Percentiles rank a stretch among this genome's conserved stretches.
phyloP scores from a whole-genome alignment of 1,140 invertebrate genomes.

The Heliconius himera region DNA sequence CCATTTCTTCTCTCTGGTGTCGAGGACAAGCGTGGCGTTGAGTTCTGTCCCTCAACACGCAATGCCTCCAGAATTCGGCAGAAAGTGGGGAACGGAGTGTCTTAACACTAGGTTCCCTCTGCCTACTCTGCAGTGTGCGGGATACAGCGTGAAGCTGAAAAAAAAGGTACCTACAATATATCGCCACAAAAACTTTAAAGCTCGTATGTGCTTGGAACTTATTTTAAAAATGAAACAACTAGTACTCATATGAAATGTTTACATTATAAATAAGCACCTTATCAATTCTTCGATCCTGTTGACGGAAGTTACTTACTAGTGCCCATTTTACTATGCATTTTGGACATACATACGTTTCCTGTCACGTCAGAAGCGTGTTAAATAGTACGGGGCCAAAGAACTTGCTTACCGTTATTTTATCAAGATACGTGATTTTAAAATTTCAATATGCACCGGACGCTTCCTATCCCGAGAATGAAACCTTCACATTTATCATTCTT shows the following conservation, averaged over 20 bases:
- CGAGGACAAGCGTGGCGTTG: too few species aligned
- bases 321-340: conserved; percentile 45
- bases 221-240: neutral
- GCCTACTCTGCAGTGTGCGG: too few species aligned
- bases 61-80: too few species aligned
- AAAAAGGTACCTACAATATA: too few species aligned
- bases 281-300: conserved; percentile 39
- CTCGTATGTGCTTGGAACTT: neutral
- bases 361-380: conserved; percentile 44
- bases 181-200: neutral
- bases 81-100: too few species aligned
- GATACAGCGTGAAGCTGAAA: too few species aligned
- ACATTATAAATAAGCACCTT: conserved; percentile 16
- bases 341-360: conserved; percentile 42
- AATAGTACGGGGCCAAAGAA: conserved; percentile 28
- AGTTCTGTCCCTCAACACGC: too few species aligned
- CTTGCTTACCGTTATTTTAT: conserved; percentile 37
- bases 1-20: too few species aligned
- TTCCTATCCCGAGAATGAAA: neutral
- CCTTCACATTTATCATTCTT: neutral
- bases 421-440: conserved; percentile 16
- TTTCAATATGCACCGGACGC: conserved; percentile 8
- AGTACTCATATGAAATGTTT: neutral
- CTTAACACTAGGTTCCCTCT: too few species aligned
- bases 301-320: conserved; percentile 44